Base-by-base conservation (phyloP, 2,888 invertebrate species). In the Cactoblastis cactorum region DNA sequence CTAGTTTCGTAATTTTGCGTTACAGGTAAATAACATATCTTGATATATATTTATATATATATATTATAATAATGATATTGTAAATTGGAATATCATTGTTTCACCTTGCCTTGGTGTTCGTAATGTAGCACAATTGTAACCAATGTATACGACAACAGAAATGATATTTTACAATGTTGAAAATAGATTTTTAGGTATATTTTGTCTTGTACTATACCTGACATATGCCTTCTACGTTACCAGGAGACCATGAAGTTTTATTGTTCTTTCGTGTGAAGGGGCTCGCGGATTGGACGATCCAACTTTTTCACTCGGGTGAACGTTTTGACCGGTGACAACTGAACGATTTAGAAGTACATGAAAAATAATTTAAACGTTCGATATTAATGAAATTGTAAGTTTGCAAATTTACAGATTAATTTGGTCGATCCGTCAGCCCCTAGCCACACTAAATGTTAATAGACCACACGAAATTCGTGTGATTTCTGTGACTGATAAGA, bases 61-160 rank as follows among this genome's bases (percentile, higher is more conserved):
- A 69, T 74, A 28, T 72, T 69, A 69, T 65, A 70, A 74, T 78
- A 75, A 67, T 71, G 65, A 65, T 69, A 71, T 74, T 74, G 67
- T 67, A 66, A 71, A 68, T 68, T 60, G 61, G n/a, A 64, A 82
- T 84, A 79, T 79, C 74, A 72, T 75, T 66, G 62, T 72, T 80
- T 82, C 85, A 84, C 85, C 83, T 83, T 85, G 89, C 88, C 90
- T 89, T 88, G 82, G 87, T 88, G 89, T 88, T 87, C 81, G 81
- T 80, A 77, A 71, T 70, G 79, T 86, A 88, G 89, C 88, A 89
- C 89, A 86, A 83, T 72, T 86, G 89, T 83, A 89, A 89, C 87
- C 86, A 74, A 89, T 86, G 89, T 89, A 89, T 89, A 89, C 89
- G 89, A 89, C 69, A 72, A 80, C 76, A 76, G 55, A 77, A 77